Base-by-base conservation (phyloP, 2,888 invertebrate genomes). In the Hypolimnas misippus region DNA sequence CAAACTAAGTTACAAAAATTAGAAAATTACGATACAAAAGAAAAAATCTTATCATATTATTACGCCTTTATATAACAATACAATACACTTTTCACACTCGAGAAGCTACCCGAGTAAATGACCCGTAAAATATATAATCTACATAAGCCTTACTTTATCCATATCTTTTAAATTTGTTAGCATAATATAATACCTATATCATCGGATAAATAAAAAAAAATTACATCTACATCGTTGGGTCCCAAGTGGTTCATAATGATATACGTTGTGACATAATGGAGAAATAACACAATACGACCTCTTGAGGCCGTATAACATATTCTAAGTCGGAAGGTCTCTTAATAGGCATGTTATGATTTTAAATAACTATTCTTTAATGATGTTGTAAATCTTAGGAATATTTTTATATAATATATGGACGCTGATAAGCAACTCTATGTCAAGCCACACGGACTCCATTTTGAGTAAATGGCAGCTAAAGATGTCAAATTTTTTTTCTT, bases 281-380 rank as follows among this genome's bases (percentile, higher is more conserved):
- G 53, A 29, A 49, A 6, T 44, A 52, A 52, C 19, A 56, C 53
- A 60, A 60, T 60, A 44, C 35, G 31, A 42, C 53, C 59, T 17
- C 53, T 53, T 29, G 59, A 60, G 59, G 44, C 59, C 59, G 44
- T 46, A 38, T 46, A 53, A 38, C 35, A 46, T 35, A 19, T 57
- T 33, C 53, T 25, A n/a, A 38, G 53, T 12, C 25, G 6, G 49
- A 25, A 60, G 53, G 53, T 54, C 59, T 44, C 46, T 54, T n/a
- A 46, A 46, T 35, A 35, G 53, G 21, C 49, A 53, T 33, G 53
- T 10, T 49, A 54, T 54, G 44, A 60, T 60, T 53, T 35, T 60
- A 46, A 59, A 25, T 46, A 46, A 46, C 12, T 8, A 3, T 10
- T 42, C 16, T 42, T 3, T 10, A 42, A 17, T 2, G 4, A 42